Evolutionary conservation across 2,113 vertebrate genomes (phyloP).

Genomic region (Lutjanus erythropterus): DNA sequence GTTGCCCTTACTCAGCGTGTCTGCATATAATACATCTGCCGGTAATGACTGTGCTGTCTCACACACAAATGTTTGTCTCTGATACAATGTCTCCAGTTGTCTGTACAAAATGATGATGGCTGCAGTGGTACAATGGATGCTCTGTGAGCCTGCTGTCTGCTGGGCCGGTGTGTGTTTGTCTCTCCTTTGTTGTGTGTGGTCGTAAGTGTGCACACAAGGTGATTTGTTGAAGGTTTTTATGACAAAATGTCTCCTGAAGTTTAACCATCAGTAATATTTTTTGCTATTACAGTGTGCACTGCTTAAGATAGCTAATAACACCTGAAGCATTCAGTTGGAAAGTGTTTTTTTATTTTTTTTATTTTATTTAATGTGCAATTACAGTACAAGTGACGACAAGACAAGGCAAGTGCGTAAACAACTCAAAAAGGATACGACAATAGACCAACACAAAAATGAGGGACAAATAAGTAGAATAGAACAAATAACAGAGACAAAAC

Average conservation of each 20-base stretch:
- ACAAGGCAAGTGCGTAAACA: no score
- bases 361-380: no score
- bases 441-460: no score
- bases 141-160: background rate
- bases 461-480: no score
- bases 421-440: no score
- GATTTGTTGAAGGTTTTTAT: background rate
- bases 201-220: background rate
- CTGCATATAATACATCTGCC: conserved; percentile 59
- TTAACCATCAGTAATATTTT: background rate
- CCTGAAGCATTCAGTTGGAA: no score
- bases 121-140: background rate
- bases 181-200: background rate
- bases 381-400: no score
- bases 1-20: conserved; percentile 35
- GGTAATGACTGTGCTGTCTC: conserved; percentile 60
- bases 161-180: conserved; percentile 2
- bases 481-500: no score
- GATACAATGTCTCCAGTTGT: background rate
- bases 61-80: conserved; percentile 16
- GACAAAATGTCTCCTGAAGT: background rate
- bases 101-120: background rate
- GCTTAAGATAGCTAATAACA: background rate
- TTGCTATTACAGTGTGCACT: background rate
- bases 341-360: no score